Conservation (phyloP, 2,888 invertebrate species). For the Clusia tigrina region DNA sequence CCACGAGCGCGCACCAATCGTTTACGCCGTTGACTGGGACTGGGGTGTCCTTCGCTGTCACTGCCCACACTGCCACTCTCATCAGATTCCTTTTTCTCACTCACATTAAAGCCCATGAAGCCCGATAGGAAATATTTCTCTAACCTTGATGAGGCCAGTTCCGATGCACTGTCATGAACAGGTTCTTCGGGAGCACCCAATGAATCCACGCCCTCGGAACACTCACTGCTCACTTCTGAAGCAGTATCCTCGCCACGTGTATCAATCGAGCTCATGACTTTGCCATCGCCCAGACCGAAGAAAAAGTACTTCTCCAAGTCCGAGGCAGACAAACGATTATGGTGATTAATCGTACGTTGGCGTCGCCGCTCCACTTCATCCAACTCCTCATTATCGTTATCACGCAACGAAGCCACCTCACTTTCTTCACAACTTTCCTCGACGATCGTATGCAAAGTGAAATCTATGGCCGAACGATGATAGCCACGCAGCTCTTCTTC, state of each 20-base stretch:
- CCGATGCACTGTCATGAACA: slow-evolving; percentile 71
- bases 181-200: slow-evolving; percentile 67
- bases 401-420: slow-evolving; percentile 73
- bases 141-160: slow-evolving; percentile 82
- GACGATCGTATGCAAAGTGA: slow-evolving; percentile 90
- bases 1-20: slow-evolving; percentile 82
- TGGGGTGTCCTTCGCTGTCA: slow-evolving; percentile 87
- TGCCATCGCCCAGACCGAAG: slow-evolving; percentile 81
- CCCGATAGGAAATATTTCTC: slow-evolving; percentile 90
- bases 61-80: slow-evolving; percentile 89
- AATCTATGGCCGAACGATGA: slow-evolving; percentile 83
- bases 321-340: slow-evolving; percentile 77
- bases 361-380: slow-evolving; percentile 63
- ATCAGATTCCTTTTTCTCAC: slow-evolving; percentile 73
- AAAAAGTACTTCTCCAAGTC: slow-evolving; percentile 92
- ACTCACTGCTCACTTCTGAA: slow-evolving; percentile 86
- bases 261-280: slow-evolving; percentile 63
- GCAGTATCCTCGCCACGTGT: slow-evolving; percentile 70
- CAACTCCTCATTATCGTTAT: slow-evolving; percentile 45
- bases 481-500: slow-evolving; percentile 86
- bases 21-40: slow-evolving; percentile 86
- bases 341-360: slow-evolving; percentile 57
- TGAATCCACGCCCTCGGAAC: slow-evolving; percentile 83
- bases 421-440: slow-evolving; percentile 96
- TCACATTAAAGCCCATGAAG: slow-evolving; percentile 80